Percentiles rank a stretch among this genome's conserved stretches.
These are phyloP conservation scores for Mythimna impura DNA, from an alignment of 2,888 invertebrate species.

Conservation along the genomic window DNA sequence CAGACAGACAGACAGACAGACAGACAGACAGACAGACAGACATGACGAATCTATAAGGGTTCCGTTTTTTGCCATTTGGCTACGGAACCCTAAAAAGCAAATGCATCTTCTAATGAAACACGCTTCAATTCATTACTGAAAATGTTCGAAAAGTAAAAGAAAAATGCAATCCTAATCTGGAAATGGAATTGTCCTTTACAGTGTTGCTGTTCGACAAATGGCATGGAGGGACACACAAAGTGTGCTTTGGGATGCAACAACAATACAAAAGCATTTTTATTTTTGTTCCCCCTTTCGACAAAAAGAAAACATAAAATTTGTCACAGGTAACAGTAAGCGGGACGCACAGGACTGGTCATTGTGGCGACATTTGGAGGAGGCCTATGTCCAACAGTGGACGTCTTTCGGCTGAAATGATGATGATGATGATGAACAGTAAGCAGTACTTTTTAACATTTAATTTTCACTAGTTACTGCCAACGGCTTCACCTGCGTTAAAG, in stretches of 20 bases:
- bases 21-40: too few species aligned
- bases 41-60: too few species aligned
- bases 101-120: neutral
- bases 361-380: too few species aligned
- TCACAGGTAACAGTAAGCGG: neutral
- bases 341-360: too few species aligned
- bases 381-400: too few species aligned
- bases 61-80: too few species aligned
- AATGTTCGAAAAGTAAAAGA: neutral
- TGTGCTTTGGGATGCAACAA: constrained; percentile 42
- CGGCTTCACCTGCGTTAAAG: neutral
- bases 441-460: neutral
- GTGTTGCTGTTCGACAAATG: constrained; percentile 16
- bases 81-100: too few species aligned
- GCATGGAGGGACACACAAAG: constrained; percentile 16
- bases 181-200: constrained; percentile 31
- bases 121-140: neutral
- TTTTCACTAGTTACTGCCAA: neutral
- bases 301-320: constrained; percentile 5
- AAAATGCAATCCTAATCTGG: constrained; percentile 16
- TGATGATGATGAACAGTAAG: neutral
- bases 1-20: too few species aligned
- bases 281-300: neutral
- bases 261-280: constrained; percentile 18
- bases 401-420: too few species aligned